A percentile compares a stretch with the other conserved stretches of the same genome.
Conservation (phyloP, 23 tunicate species). For the Phallusia fumigata region DNA sequence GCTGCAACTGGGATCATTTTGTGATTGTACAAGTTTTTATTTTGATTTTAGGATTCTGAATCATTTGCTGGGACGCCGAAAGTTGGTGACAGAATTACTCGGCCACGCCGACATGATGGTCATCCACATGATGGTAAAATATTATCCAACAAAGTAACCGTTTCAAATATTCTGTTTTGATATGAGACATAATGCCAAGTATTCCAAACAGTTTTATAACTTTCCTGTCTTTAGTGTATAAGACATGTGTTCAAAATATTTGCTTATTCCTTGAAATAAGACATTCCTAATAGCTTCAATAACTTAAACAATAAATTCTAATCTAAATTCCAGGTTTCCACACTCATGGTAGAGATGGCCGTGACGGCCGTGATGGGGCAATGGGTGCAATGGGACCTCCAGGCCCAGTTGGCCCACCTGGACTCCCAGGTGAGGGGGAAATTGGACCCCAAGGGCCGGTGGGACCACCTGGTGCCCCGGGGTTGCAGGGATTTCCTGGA, state of each 20-base stretch:
- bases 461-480: conserved; percentile 49
- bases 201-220: too few relatives aligned
- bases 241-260: too few relatives aligned
- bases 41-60: background rate
- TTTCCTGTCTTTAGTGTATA: too few relatives aligned
- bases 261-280: too few relatives aligned
- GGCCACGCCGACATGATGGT: background rate
- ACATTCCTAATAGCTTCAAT: too few relatives aligned
- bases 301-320: too few relatives aligned
- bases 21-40: background rate
- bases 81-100: background rate
- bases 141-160: background rate
- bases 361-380: conserved; percentile 66
- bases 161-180: too few relatives aligned
- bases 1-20: too few relatives aligned
- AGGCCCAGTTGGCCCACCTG: conserved; percentile 49
- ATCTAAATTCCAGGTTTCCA: background rate
- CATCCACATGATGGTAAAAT: background rate
- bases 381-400: conserved; percentile 48
- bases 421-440: conserved; percentile 43
- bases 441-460: conserved; percentile 37
- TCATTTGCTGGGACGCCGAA: background rate
- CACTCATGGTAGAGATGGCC: conserved; percentile 57
- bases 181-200: too few relatives aligned
- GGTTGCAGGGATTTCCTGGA: conserved; percentile 41